phyloP scores from a whole-genome alignment of 2,888 invertebrate species.

The Ashinkailepas kermadecensis region DNA sequence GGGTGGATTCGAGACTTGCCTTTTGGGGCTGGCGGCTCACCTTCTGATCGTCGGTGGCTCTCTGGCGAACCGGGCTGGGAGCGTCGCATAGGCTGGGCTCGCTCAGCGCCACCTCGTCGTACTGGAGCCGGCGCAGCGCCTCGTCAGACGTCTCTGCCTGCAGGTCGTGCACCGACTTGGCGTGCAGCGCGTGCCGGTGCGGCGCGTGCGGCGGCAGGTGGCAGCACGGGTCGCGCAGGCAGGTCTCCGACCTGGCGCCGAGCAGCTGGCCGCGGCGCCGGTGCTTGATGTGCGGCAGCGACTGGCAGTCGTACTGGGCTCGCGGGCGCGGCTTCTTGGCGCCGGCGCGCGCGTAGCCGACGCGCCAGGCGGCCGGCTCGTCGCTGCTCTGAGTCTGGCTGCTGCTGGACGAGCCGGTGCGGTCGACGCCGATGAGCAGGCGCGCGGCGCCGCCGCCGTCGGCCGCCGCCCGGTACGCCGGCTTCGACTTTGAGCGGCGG shows the following conservation, averaged over 20 bases:
- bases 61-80: neutral
- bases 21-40: no score
- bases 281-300: conserved; percentile 9
- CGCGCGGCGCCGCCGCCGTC: neutral
- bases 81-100: conserved; percentile 11
- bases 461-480: neutral
- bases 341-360: neutral
- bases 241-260: neutral
- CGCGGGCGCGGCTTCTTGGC: neutral
- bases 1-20: no score
- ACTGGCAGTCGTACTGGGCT: conserved; percentile 4
- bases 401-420: conserved; percentile 14
- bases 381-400: conserved; percentile 15
- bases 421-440: neutral
- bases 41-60: no score
- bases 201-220: neutral
- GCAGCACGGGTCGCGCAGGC: conserved; percentile 12
- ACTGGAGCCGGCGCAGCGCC: neutral
- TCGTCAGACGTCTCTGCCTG: conserved; percentile 15
- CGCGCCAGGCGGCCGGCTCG: neutral
- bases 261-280: neutral
- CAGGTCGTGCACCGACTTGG: conserved; percentile 8
- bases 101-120: conserved; percentile 13
- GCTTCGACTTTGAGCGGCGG: conserved; percentile 9
- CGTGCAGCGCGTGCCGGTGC: neutral